phyloP scores from a whole-genome alignment of 2,113 vertebrate genomes.

The Cervus canadensis region DNA sequence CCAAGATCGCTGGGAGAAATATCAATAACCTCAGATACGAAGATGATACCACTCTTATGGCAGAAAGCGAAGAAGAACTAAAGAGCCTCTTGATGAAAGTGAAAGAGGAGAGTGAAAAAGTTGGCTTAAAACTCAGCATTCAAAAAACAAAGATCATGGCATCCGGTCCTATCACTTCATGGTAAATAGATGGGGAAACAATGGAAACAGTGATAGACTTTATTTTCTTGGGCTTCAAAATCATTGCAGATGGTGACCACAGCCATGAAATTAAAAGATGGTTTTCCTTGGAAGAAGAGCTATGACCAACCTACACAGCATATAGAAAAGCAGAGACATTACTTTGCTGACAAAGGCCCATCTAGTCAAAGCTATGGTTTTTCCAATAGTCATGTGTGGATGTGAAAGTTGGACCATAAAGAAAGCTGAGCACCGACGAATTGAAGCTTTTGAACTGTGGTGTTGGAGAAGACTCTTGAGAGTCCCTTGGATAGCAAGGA shows the following conservation, averaged over 20 bases:
- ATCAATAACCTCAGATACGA: background rate
- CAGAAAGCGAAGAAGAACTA: background rate
- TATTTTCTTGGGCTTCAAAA: background rate
- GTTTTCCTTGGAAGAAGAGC: background rate
- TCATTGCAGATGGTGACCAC: background rate
- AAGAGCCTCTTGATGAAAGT: background rate
- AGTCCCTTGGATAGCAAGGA: background rate
- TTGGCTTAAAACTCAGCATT: background rate
- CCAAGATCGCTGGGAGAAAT: background rate
- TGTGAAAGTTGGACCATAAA: background rate
- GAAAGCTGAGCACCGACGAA: background rate
- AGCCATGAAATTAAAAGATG: background rate
- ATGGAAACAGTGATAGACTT: background rate
- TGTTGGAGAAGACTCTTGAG: background rate
- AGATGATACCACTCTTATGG: background rate
- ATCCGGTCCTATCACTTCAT: background rate
- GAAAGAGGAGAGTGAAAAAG: background rate
- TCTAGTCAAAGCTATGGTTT: background rate
- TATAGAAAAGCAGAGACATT: background rate
- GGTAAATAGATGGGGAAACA: background rate
- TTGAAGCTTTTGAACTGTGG: background rate
- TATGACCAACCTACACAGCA: background rate
- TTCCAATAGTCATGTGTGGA: background rate
- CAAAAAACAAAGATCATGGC: background rate
- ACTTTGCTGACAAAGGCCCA: background rate